phyloP scores from a whole-genome alignment of 1,140 invertebrate species.

The Probaryconus sp. region DNA sequence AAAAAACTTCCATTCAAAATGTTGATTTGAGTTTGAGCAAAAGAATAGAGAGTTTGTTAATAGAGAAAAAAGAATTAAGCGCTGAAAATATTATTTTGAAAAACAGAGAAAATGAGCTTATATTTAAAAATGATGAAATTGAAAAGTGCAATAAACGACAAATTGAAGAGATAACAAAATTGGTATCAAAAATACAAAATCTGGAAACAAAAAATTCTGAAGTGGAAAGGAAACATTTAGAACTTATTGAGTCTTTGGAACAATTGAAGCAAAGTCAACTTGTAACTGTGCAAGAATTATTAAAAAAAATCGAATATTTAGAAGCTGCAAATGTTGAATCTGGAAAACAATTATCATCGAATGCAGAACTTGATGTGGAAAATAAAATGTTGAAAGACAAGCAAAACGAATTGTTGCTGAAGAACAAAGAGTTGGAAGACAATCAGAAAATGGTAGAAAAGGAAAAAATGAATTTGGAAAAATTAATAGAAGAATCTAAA shows the following conservation, averaged over 20 bases:
- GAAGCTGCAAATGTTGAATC: neutral
- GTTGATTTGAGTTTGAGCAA: slow-evolving; percentile 45
- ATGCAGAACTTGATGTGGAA: neutral
- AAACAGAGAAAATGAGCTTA: slow-evolving; percentile 63
- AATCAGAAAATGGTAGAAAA: too few relatives aligned
- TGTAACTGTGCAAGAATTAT: slow-evolving; percentile 2
- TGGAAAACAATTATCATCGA: neutral
- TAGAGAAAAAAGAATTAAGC: slow-evolving; percentile 45
- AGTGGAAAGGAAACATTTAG: slow-evolving; percentile 1
- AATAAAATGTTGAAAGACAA: neutral
- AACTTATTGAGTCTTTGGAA: slow-evolving; percentile 33
- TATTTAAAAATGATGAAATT: slow-evolving; percentile 63
- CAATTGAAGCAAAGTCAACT: slow-evolving; percentile 3
- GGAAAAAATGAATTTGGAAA: too few relatives aligned
- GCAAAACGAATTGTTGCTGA: neutral
- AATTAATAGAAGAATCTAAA: neutral
- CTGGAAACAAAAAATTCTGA: slow-evolving; percentile 36
- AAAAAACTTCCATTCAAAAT: slow-evolving; percentile 64
- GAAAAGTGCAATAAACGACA: slow-evolving; percentile 41
- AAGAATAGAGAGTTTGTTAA: slow-evolving; percentile 28
- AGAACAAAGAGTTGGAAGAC: neutral
- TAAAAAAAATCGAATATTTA: slow-evolving; percentile 15
- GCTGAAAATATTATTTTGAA: slow-evolving; percentile 44
- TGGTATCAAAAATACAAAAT: slow-evolving; percentile 33
- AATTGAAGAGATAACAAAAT: slow-evolving; percentile 31